Percentiles rank a stretch among this genome's conserved stretches.
These are phyloP conservation scores for Leptinotarsa undecemlineata DNA, from an alignment of 1,140 invertebrate genomes.

Conservation along the genomic window DNA sequence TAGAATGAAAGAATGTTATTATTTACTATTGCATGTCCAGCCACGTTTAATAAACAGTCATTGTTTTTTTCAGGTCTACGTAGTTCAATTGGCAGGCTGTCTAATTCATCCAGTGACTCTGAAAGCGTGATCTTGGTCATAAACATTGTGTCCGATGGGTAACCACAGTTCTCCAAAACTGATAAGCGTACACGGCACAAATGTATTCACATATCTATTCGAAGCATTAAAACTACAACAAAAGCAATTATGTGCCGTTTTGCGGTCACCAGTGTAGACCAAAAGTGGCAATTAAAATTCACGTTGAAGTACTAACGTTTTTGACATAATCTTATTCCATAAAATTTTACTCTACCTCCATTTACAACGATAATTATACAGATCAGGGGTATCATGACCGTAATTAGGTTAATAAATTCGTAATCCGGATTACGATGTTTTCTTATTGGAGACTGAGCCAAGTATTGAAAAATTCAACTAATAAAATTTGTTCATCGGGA, in stretches of 20 bases:
- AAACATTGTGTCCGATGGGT: no score
- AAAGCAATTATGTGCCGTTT: background rate
- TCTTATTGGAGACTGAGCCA: background rate
- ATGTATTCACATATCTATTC: no score
- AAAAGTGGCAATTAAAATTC: background rate
- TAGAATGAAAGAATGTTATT: no score
- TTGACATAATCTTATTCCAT: background rate
- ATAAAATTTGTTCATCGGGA: background rate
- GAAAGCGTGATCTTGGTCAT: no score
- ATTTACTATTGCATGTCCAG: no score
- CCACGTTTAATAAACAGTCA: no score
- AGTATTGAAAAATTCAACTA: background rate
- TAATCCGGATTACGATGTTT: background rate
- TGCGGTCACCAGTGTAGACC: background rate
- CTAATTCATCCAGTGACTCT: no score
- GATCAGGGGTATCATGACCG: background rate
- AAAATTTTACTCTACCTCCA: slow-evolving; percentile 3
- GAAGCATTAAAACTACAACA: background rate
- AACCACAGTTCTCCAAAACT: no score
- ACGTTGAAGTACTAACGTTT: background rate
- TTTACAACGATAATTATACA: background rate
- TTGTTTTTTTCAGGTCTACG: no score
- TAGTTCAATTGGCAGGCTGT: no score
- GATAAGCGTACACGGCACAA: no score
- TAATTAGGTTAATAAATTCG: background rate